These are phyloP conservation scores for Hephaestus fuliginosus DNA, from an alignment of 2,797 vertebrate genomes.

Conservation along the genomic window DNA sequence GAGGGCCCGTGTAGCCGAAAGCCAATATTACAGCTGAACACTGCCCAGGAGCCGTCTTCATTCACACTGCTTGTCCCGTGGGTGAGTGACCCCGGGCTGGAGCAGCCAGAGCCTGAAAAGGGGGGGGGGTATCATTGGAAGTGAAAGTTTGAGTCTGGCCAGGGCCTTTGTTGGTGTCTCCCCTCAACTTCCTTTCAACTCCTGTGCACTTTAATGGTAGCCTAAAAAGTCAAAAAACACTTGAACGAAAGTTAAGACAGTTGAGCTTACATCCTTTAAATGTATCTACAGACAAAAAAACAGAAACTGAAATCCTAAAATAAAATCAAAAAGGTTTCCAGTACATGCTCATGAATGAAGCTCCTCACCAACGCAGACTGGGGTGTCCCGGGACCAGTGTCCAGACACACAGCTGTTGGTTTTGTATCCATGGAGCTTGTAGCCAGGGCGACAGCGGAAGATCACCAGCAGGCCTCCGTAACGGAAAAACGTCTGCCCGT, in stretches of 20 bases:
- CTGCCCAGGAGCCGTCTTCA: slow-evolving; percentile 71
- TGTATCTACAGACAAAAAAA: not conserved
- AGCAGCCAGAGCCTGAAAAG: slow-evolving; percentile 76
- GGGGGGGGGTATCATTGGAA: not conserved
- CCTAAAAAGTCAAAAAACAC: not conserved
- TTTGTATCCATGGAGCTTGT: slow-evolving; percentile 80
- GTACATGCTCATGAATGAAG: not conserved
- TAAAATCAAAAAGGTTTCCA: not conserved
- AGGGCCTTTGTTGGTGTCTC: not conserved
- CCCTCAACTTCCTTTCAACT: not conserved
- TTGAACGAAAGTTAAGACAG: not conserved
- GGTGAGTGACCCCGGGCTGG: slow-evolving; percentile 54
- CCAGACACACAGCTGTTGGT: slow-evolving; percentile 84
- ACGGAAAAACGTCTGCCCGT: slow-evolving; percentile 83
- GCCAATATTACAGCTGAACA: slow-evolving; percentile 78
- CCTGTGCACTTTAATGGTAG: not conserved
- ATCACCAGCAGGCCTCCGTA: slow-evolving; percentile 82
- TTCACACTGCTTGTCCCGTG: slow-evolving; percentile 73
- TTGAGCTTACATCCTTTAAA: not conserved
- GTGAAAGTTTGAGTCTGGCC: not conserved
- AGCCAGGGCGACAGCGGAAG: slow-evolving; percentile 81
- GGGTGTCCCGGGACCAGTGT: slow-evolving; percentile 79
- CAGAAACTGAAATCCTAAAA: not conserved
- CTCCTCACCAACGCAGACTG: slow-evolving; percentile 82
- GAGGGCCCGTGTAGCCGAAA: slow-evolving; percentile 77